Evolutionary conservation across 2,797 vertebrate genomes (phyloP), one percentile per base, ranked within the genome.

Genomic region (Falco rusticolus): DNA sequence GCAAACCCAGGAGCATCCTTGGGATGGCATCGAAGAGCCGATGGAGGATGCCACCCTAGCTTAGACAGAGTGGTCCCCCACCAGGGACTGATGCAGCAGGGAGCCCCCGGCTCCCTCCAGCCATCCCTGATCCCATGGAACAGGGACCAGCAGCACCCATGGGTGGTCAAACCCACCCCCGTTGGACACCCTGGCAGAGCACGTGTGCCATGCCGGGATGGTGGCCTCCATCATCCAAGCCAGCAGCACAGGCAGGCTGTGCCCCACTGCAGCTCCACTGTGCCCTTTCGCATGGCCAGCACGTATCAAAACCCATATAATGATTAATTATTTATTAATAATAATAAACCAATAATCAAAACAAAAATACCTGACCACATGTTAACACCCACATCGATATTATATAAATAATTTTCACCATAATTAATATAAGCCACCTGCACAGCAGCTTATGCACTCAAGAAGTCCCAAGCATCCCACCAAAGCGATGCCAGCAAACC

Each of bases 371-470:
- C 34, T 3, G 2, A 16, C 29, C 3, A 1, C 50, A 6, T 11
- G 1, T 10, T 10, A 34, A 59, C 51, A 13, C 43, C 50, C 37
- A 11, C 59, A 9, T 4, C 1, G 3, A 11, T 4, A 12, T 25
- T 5, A 9, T 3, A 34, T 22, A 25, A 48, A 13, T 56, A 69
- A 50, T 37, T 34, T 2, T 11, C 34, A 13, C 57, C 7, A 1
- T 37, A 13, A 81, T 60, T 74, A 45, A 61, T 7, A 34, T 1
- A 34, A 89, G 31, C 29, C 39, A 61, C 60, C 21, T 12, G 26
- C 43, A 8, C 1, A 4, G 59, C 6, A 0, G 19, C 25, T 21
- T 3, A 16, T 0, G 6, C 1, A 2, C 61, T 47, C 69, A 11
- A 19, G 22, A 14, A 37, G 28, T 17, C 63, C 47, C 70, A 20